Conservation (phyloP, 2,113 vertebrate species). For the Chinchilla lanigera region DNA sequence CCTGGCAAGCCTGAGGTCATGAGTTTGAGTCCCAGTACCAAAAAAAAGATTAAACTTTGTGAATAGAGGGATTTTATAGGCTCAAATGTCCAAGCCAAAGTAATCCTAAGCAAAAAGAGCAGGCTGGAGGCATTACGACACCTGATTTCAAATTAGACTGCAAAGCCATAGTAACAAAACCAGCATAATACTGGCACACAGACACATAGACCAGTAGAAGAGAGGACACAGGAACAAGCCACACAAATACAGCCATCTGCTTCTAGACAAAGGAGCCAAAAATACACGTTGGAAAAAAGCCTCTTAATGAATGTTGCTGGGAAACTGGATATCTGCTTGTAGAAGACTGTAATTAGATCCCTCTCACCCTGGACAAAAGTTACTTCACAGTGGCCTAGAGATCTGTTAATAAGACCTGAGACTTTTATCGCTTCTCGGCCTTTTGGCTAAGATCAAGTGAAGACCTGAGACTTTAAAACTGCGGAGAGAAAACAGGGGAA, state of each 20-base stretch:
- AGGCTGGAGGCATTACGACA: neutral
- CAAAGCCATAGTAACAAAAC: neutral
- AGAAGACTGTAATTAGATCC: neutral
- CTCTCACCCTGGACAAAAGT: neutral
- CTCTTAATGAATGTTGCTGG: neutral
- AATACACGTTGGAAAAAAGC: neutral
- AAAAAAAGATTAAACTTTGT: constrained; percentile 17
- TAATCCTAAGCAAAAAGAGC: neutral
- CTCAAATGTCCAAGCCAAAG: neutral
- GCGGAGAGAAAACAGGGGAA: neutral
- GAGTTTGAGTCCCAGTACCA: no score
- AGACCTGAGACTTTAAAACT: neutral
- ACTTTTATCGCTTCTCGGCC: no score
- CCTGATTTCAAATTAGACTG: neutral
- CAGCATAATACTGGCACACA: neutral
- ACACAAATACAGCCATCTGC: neutral
- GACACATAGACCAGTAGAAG: neutral
- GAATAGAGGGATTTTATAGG: neutral
- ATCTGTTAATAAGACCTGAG: neutral
- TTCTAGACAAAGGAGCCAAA: neutral
- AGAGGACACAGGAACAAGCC: neutral
- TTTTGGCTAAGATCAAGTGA: no score
- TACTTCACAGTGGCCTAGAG: neutral
- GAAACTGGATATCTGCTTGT: neutral
- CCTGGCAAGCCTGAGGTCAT: no score